Base-by-base conservation (phyloP, 2,113 vertebrate species). In the Aviceda subcristata region DNA sequence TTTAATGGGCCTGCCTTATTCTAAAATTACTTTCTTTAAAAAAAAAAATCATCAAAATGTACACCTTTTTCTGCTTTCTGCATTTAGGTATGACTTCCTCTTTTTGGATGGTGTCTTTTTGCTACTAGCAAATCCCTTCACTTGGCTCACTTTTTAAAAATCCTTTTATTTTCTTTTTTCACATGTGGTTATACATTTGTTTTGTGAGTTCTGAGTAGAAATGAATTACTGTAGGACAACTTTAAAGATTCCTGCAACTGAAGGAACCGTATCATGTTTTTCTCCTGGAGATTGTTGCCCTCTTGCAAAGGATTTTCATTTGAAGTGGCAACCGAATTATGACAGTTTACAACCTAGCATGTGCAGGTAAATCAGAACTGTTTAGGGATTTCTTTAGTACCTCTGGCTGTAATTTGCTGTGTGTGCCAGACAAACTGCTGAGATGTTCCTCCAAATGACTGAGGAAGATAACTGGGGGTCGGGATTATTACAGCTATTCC, bases 331-430 rank as follows among this genome's bases (percentile, higher is more conserved):
- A 78, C 39, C 0, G 0, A 78, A 90, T 95, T 91, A 68, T 64
- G 48, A 48, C 84, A 79, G 76, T 96, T 94, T 95, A 85, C 87
- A 94, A 76, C 53, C 73, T 62, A 32, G 43, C 34, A 36, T 79
- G 64, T 92, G 95, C 87, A 91, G 87, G 93, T 94, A 90, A 91
- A 67, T 90, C 80, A 68, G 69, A 82, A 87, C 64, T 72, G 43
- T 59, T 95, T 81, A 55, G 85, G 76, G 80, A 79, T 96, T 81
- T 94, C 43, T 94, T 59, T 74, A 87, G 72, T 77, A 86, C 79
- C 76, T 94, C 41, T 43, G 93, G 86, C 86, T 91, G 74, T 86
- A 90, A 92, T 92, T 92, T 95, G 32, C 66, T 92, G 14, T 85
- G 46, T 84, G 80, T 96, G 87, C 56, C 69, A 84, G 80, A 81